Conservation (phyloP, 1,140 invertebrate genomes). For the Macrotrachela quadricornifera region DNA sequence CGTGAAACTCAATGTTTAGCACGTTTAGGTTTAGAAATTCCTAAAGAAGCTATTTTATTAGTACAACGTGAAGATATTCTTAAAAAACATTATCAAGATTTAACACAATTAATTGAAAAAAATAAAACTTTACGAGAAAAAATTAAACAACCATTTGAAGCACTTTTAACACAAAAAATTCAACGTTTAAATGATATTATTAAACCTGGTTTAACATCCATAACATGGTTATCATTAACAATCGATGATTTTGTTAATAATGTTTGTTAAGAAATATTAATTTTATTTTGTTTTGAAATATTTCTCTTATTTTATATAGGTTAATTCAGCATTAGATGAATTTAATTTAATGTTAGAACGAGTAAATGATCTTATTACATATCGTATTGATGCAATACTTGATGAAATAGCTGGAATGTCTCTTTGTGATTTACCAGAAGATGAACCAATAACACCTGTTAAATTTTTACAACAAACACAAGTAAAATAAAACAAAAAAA, state of each 20-base stretch:
- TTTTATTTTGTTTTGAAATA: too few relatives aligned
- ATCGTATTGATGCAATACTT: conserved; percentile 65
- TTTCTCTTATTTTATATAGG: background rate
- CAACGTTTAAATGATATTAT: conserved; percentile 38
- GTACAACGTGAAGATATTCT: conserved; percentile 2
- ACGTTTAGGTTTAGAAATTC: conserved; percentile 60
- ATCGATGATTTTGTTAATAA: conserved; percentile 44
- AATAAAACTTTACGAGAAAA: conserved; percentile 50
- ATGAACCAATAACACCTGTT: conserved; percentile 61
- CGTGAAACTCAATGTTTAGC: conserved; percentile 63
- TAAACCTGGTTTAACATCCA: conserved; percentile 48
- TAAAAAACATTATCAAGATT: conserved; percentile 8
- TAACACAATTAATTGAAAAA: conserved; percentile 27
- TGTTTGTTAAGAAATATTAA: too few relatives aligned
- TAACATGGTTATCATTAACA: conserved; percentile 55
- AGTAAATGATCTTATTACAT: conserved; percentile 71
- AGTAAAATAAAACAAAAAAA: too few relatives aligned
- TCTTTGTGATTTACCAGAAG: conserved; percentile 49
- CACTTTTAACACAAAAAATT: conserved; percentile 55
- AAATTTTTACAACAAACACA: conserved; percentile 55
- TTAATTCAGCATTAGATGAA: conserved; percentile 43
- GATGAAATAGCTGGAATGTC: conserved; percentile 60
- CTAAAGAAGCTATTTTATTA: conserved; percentile 40
- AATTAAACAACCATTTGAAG: conserved; percentile 59
- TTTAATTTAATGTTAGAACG: conserved; percentile 58